phyloP scores from a whole-genome alignment of 1,140 invertebrate genomes.

The Hirudo medicinalis region DNA sequence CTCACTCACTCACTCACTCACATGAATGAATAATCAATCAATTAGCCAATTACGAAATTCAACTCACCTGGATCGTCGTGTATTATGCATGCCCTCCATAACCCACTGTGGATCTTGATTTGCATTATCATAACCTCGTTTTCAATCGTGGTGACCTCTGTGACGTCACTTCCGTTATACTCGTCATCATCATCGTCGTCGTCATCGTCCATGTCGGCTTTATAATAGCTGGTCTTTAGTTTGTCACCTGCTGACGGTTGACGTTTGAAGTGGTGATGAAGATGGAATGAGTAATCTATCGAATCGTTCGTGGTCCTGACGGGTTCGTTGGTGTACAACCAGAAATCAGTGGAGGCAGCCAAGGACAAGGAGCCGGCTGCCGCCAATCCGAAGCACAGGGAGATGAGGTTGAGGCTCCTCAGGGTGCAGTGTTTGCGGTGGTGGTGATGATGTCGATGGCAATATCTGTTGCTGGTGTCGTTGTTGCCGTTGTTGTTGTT shows the following conservation, averaged over 20 bases:
- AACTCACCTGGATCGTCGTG: conserved; percentile 14
- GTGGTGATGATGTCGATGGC: neutral
- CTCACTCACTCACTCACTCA: too few species aligned
- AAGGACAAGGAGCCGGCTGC: conserved; percentile 27
- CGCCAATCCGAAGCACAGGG: conserved; percentile 27
- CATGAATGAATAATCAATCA: too few species aligned
- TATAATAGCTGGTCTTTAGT: neutral
- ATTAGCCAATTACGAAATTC: neutral
- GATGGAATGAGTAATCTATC: neutral
- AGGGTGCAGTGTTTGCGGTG: conserved; percentile 16
- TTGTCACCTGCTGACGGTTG: neutral
- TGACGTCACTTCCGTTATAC: conserved; percentile 1
- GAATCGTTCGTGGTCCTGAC: conserved; percentile 16
- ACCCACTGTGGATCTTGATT: conserved; percentile 3
- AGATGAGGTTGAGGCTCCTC: conserved; percentile 21
- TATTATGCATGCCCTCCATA: conserved; percentile 18
- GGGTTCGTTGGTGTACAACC: conserved; percentile 30
- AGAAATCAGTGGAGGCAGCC: conserved; percentile 31
- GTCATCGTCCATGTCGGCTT: neutral
- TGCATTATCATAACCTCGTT: neutral
- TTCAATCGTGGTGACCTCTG: neutral
- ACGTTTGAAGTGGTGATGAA: neutral
- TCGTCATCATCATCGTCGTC: conserved; percentile 16
- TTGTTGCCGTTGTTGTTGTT: conserved; percentile 1
- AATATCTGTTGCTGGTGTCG: neutral